Evolutionary conservation across 2,797 vertebrate genomes (phyloP), one percentile per base, ranked within the genome.

Genomic region (Etheostoma perlongum): DNA sequence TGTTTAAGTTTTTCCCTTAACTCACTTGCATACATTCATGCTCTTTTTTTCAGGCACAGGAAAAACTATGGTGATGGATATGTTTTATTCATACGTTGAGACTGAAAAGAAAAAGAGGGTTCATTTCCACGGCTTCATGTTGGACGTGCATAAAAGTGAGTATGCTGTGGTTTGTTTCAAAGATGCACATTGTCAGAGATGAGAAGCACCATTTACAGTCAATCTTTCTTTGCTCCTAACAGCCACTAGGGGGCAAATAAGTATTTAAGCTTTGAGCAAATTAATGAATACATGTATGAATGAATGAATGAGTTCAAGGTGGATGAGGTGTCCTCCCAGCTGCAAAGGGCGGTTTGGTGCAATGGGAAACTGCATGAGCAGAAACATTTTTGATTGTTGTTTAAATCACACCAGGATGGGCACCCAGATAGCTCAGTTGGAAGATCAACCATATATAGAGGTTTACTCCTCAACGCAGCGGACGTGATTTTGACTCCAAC

Each of bases 1-100:
- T 49, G 36, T 40, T 40, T 4, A 40, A 4, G 36, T 40, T 40
- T 40, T 40, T 40, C 6, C 27, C 18, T 21, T 12, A 51, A 63
- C 27, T 62, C 2, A 1, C 5, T 2, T 42, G 4, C 4, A 40
- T 40, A 10, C 36, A 4, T 40, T 70, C 27, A 27, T 27, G 27
- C 3, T 46, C 21, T 40, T 0, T 69, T 6, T 73, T 93, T 93
- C 86, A 99, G 98, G 98, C 67, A 99, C 98, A 12, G 98, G 98
- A 12, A 99, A 99, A 94, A 99, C 98, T 4, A 99, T 99, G 98
- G 96, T 99, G 88, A 99, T 99, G 98, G 98, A 99, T 93, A 97
- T 99, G 93, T 99, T 99, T 95, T 99, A 97, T 91, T 93, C 95
- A 23, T 95, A 99, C 49, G 96, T 97, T 83, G 94, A 98, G 89